phyloP scores from a whole-genome alignment of 2,113 vertebrate species.

The Phalacrocorax brasilianus region DNA sequence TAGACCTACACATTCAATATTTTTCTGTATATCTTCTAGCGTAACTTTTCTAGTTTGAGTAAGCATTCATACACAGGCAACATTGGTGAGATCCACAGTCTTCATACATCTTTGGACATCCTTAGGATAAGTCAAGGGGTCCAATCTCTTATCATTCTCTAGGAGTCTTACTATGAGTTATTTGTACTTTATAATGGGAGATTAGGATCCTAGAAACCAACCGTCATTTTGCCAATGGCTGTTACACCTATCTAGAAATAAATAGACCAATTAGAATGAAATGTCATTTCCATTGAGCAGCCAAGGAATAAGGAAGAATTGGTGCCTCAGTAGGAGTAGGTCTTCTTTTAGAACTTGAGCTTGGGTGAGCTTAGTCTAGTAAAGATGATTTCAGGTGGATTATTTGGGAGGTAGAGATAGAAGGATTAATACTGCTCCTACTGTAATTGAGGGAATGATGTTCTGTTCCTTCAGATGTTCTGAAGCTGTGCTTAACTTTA shows the following conservation, averaged over 20 bases:
- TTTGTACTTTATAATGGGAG: neutral
- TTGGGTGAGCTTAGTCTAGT: neutral
- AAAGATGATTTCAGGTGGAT: neutral
- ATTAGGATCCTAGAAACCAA: neutral
- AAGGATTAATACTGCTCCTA: neutral
- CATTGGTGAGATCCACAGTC: neutral
- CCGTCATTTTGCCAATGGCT: neutral
- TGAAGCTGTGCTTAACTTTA: neutral
- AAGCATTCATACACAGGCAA: neutral
- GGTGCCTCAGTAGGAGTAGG: neutral
- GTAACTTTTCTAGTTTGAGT: neutral
- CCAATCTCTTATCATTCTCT: neutral
- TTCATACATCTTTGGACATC: neutral
- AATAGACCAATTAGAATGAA: neutral
- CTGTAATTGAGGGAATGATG: neutral
- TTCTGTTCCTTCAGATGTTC: neutral
- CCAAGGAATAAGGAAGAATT: neutral
- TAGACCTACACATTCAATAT: neutral
- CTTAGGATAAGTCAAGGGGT: neutral
- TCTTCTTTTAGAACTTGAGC: neutral
- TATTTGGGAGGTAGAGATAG: neutral
- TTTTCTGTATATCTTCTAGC: neutral
- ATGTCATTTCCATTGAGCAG: neutral
- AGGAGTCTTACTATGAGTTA: neutral
- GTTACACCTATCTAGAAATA: neutral